Conservation (phyloP, 2,113 vertebrate genomes). For the Tympanuchus pallidicinctus region DNA sequence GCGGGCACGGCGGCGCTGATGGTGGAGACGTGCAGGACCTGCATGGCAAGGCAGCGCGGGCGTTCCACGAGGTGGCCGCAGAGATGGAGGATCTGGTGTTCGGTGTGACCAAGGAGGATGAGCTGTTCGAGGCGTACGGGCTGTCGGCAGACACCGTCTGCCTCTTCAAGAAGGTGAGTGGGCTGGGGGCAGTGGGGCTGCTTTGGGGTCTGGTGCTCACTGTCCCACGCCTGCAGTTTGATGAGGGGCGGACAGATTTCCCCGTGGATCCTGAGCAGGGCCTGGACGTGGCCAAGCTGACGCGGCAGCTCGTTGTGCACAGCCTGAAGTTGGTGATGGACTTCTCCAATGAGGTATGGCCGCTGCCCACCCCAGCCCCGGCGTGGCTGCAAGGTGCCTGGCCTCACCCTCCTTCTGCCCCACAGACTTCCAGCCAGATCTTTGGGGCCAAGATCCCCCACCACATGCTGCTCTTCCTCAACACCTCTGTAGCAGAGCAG, state of each 20-base stretch:
- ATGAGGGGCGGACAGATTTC: constrained; percentile 85
- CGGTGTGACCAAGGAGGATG: constrained; percentile 73
- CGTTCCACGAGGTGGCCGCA: constrained; percentile 73
- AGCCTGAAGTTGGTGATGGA: constrained; percentile 86
- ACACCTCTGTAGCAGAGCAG: constrained; percentile 79
- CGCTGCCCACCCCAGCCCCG: rapidly evolving
- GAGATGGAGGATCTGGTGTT: constrained; percentile 80
- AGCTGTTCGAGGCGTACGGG: constrained; percentile 84
- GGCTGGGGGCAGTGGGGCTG: too few relatives aligned
- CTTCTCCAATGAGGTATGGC: constrained; percentile 83
- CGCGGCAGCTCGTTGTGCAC: constrained; percentile 80
- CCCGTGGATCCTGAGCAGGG: constrained; percentile 65
- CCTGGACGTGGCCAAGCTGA: constrained; percentile 76
- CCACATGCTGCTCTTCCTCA: constrained; percentile 91
- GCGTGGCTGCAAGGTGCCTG: rapidly evolving
- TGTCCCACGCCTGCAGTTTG: constrained; percentile 75
- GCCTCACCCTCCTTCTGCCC: not conserved
- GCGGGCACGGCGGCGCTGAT: rapidly evolving
- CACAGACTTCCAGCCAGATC: constrained; percentile 83
- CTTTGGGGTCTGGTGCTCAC: not conserved
- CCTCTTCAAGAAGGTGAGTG: constrained; percentile 90
- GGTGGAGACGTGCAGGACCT: constrained; percentile 73
- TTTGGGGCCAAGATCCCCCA: constrained; percentile 83
- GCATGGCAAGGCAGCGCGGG: constrained; percentile 70
- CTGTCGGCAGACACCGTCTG: constrained; percentile 79